phyloP scores from a whole-genome alignment of 2,797 vertebrate species.

The Diplodus puntazzo region DNA sequence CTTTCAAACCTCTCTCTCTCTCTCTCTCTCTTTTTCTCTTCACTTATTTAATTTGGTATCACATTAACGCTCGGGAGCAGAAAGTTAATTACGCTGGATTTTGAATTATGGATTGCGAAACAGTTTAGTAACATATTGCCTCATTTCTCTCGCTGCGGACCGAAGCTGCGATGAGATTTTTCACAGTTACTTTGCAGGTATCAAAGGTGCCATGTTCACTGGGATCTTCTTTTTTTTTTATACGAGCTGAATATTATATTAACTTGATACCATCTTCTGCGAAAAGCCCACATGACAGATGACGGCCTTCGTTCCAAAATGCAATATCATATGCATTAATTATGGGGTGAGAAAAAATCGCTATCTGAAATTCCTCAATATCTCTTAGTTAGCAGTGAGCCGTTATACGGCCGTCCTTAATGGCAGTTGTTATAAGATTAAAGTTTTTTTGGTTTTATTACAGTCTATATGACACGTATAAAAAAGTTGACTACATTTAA shows the following conservation, averaged over 20 bases:
- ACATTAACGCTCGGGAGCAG: slow-evolving; percentile 68
- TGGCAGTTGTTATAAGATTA: background rate
- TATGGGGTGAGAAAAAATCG: slow-evolving; percentile 12
- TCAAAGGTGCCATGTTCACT: slow-evolving; percentile 54
- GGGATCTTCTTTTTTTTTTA: slow-evolving; percentile 33
- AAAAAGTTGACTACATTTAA: background rate
- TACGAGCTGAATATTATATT: slow-evolving; percentile 61
- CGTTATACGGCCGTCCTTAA: background rate
- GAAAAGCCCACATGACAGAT: slow-evolving; percentile 41
- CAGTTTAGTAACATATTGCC: slow-evolving; percentile 68
- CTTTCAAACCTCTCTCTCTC: slow-evolving; percentile 49
- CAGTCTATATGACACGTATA: background rate
- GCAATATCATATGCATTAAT: slow-evolving; percentile 60
- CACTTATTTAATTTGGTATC: slow-evolving; percentile 69
- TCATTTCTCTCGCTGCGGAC: slow-evolving; percentile 64
- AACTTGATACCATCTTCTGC: slow-evolving; percentile 67
- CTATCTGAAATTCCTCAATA: slow-evolving; percentile 27
- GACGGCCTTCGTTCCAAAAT: slow-evolving; percentile 50
- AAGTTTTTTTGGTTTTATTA: background rate
- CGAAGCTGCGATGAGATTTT: slow-evolving; percentile 48
- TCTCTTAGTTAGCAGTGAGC: slow-evolving; percentile 23
- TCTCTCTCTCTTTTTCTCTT: slow-evolving; percentile 16
- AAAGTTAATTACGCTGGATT: slow-evolving; percentile 73
- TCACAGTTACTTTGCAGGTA: slow-evolving; percentile 62
- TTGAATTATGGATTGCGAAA: slow-evolving; percentile 71